These are phyloP conservation scores for Temnothorax longispinosus DNA, from an alignment of 1,140 invertebrate species.

Conservation along the genomic window DNA sequence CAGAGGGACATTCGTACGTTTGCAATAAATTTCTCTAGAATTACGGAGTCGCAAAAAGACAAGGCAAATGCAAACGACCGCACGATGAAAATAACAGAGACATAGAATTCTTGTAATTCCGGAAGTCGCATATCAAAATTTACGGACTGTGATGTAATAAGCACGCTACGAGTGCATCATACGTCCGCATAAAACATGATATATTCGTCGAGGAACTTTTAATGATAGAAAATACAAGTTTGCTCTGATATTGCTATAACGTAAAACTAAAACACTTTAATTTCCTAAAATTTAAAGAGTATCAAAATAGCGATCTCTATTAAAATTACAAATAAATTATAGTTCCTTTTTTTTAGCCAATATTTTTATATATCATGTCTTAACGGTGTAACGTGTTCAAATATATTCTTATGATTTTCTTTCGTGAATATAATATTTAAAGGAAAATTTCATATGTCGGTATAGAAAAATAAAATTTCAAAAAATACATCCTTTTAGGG, in stretches of 20 bases:
- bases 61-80: background rate
- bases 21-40: slow-evolving; percentile 34
- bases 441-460: background rate
- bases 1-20: background rate
- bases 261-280: background rate
- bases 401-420: background rate
- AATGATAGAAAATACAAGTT: slow-evolving; percentile 2
- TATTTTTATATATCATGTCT: background rate
- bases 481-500: background rate
- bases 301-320: background rate
- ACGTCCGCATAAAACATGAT: background rate
- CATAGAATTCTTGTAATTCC: background rate
- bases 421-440: background rate
- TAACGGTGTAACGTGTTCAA: background rate
- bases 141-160: slow-evolving; percentile 17
- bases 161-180: background rate
- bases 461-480: background rate
- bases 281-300: background rate
- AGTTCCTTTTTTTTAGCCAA: background rate
- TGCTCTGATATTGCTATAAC: background rate
- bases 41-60: slow-evolving; percentile 19
- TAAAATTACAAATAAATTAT: background rate
- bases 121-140: slow-evolving; percentile 30
- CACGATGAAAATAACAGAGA: background rate
- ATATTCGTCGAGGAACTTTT: background rate